Base-by-base conservation (phyloP, 2,888 invertebrate species). In the Lottia scabra region DNA sequence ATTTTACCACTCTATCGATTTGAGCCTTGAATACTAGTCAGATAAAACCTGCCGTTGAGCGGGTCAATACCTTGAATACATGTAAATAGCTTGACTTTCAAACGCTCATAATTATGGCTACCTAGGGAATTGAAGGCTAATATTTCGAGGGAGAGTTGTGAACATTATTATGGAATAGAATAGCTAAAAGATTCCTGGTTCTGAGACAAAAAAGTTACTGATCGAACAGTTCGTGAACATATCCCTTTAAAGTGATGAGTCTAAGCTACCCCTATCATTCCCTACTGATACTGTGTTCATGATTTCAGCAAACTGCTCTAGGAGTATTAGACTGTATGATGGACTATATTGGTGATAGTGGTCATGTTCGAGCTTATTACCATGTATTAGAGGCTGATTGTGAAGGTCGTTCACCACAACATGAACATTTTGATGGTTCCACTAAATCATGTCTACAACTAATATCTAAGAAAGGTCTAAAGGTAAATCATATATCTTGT, bases 291-390 rank as follows among this genome's bases (percentile, higher is more conserved):
- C 12, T 67, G 15, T 15, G 27, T 23, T n/a, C 2, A 23, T 56
- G 62, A 10, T 62, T 75, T 12, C 71, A 86, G 85, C 77, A 82
- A 75, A 84, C 84, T 2, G 78, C 80, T 6, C 72, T 85, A 26
- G 78, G 83, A 0, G 78, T 86, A 8, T 72, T 86, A 62, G 85
- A 85, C 74, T 84, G 85, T 68, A 80, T 84, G 81, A 77, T 84
- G n/a, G 85, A 86, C 56, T 70, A 75, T 23, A 71, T 75, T 19
- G 82, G 82, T 19, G 74, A 78, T 15, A 78, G 78, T n/a, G 79
- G 80, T 23, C 75, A 80, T 67, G 74, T 79, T 19, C 73, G 77
- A n/a, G 82, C 85, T 1, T 81, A 81, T 71, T 86, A 86, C 67
- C 75, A 81, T 38, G 68, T 85, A 38, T 71, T 85, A 27, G 86